phyloP scores from a whole-genome alignment of 2,113 vertebrate species.

The Hymenochirus boettgeri region DNA sequence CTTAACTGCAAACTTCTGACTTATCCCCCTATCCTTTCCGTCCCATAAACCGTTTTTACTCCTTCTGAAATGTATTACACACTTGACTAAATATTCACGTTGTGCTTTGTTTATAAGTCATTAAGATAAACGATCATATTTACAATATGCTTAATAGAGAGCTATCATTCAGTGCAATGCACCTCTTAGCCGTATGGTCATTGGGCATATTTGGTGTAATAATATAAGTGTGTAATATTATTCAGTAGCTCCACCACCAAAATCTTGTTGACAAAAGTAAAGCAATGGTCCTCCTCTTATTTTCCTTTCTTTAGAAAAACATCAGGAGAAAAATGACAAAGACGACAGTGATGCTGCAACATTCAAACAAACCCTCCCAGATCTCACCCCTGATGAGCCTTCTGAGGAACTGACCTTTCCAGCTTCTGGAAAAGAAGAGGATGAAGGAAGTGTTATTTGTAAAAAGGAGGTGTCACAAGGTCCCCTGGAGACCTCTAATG shows the following conservation, averaged over 20 bases:
- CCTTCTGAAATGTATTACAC: conserved; percentile 26
- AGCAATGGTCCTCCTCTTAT: neutral
- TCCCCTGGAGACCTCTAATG: conserved; percentile 44
- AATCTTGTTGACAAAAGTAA: too few species aligned
- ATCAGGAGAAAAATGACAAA: conserved; percentile 67
- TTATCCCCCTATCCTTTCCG: neutral
- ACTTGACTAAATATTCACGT: neutral
- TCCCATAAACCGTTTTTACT: neutral
- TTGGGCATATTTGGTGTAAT: neutral
- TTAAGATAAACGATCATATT: too few species aligned
- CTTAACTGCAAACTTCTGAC: conserved; percentile 33
- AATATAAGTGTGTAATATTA: conserved; percentile 27
- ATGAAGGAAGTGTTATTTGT: conserved; percentile 45
- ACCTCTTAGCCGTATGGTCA: neutral
- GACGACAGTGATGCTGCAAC: conserved; percentile 87
- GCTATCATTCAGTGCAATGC: too few species aligned
- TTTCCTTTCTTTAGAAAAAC: conserved; percentile 61
- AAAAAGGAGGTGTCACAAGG: conserved; percentile 51
- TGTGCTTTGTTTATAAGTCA: neutral
- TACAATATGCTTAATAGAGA: too few species aligned
- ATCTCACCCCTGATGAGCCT: conserved; percentile 88
- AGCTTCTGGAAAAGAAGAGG: conserved; percentile 62
- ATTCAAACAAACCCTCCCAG: conserved; percentile 89
- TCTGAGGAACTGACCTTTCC: conserved; percentile 77
- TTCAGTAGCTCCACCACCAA: neutral